These are phyloP conservation scores for Asarcornis scutulata DNA, from an alignment of 2,113 vertebrate species.

Conservation along the genomic window DNA sequence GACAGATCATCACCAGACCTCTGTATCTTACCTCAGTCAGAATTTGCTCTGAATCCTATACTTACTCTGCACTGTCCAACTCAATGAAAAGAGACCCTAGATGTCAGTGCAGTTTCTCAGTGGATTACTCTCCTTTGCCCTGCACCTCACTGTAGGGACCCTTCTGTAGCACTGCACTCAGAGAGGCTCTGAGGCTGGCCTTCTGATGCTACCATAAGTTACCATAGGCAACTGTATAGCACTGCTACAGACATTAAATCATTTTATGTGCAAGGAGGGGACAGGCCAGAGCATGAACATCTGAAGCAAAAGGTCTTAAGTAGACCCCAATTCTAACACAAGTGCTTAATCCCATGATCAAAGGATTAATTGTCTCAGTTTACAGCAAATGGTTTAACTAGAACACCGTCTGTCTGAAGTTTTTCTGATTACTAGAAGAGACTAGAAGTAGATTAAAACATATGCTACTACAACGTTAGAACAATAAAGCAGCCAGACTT, in stretches of 20 bases:
- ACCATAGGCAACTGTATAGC: accelerated
- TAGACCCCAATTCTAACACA: not conserved
- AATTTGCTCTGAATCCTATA: not conserved
- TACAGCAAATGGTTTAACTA: constrained; percentile 25
- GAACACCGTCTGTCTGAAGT: not conserved
- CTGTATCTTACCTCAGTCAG: not conserved
- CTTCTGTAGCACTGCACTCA: not conserved
- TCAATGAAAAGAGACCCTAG: not conserved
- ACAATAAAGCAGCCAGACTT: constrained; percentile 2
- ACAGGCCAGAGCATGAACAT: not conserved
- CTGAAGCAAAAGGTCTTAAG: not conserved
- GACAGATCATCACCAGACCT: not conserved
- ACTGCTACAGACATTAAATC: not conserved
- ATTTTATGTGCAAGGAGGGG: not conserved
- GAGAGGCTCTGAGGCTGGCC: not conserved
- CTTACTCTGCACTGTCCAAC: not conserved
- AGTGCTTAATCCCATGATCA: not conserved
- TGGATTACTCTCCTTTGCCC: not conserved
- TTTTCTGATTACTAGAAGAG: not conserved
- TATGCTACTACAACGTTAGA: not conserved
- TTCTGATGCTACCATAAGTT: not conserved
- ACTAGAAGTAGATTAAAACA: constrained; percentile 19
- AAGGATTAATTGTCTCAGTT: not conserved
- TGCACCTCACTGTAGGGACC: not conserved
- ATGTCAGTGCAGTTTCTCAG: not conserved